Conservation (phyloP, 2,113 vertebrate genomes). For the Catagonus wagneri region DNA sequence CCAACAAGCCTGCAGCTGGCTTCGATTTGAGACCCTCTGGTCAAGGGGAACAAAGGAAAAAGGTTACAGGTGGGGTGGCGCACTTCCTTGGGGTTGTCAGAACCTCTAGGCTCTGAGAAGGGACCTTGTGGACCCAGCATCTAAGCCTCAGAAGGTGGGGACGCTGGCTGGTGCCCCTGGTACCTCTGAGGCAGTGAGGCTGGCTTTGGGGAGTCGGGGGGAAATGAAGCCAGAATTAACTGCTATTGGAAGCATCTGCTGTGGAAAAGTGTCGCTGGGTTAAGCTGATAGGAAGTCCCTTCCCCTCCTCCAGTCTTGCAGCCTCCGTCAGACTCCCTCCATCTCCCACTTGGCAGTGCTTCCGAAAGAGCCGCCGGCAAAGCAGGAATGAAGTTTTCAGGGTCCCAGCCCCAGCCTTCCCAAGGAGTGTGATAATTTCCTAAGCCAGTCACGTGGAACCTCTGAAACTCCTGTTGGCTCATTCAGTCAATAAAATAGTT, state of each 20-base stretch:
- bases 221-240: background rate
- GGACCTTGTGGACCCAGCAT: background rate
- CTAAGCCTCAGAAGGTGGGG: background rate
- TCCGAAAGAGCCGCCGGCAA: background rate
- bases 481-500: background rate
- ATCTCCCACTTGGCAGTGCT: background rate
- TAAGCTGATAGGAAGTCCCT: background rate
- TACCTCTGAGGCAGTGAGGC: background rate
- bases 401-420: background rate
- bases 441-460: fast-evolving
- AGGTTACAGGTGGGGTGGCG: background rate
- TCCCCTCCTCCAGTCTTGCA: background rate
- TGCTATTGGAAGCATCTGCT: background rate
- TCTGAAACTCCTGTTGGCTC: background rate
- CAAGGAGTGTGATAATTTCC: fast-evolving
- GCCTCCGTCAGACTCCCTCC: background rate
- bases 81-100: background rate
- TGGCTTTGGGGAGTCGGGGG: fast-evolving
- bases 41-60: background rate
- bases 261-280: background rate
- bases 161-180: too few relatives aligned
- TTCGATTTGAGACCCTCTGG: background rate
- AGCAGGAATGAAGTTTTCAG: background rate
- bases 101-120: background rate
- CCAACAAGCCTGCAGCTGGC: background rate